Evolutionary conservation across 2,113 vertebrate genomes (phyloP).

Genomic region (Desmodus rotundus): DNA sequence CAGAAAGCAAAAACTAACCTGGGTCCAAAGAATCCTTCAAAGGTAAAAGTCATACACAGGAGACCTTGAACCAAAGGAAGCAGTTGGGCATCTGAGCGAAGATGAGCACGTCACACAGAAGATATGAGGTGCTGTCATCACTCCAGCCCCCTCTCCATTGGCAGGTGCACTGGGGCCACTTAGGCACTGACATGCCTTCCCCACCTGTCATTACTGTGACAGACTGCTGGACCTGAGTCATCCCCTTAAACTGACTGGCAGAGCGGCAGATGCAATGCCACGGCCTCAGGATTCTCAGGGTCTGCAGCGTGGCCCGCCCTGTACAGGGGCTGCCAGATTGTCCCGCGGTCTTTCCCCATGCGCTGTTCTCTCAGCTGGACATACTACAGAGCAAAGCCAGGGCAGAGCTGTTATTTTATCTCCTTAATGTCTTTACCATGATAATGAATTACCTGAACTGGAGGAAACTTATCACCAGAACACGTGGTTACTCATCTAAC

Average conservation of each 20-base stretch:
- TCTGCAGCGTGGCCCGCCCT: not conserved
- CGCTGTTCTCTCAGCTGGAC: not conserved
- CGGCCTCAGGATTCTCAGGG: not conserved
- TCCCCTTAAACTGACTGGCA: constrained; percentile 41
- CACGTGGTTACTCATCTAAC: not conserved
- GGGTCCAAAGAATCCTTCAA: not conserved
- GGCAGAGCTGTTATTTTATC: not conserved
- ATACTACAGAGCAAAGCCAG: not conserved
- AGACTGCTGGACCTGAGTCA: constrained; percentile 22
- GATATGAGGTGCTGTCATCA: not conserved
- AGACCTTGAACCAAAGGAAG: not conserved
- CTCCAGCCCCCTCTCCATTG: not conserved
- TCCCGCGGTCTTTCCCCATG: not conserved
- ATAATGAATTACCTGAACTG: not conserved
- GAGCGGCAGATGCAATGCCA: constrained; percentile 22
- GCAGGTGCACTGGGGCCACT: not conserved
- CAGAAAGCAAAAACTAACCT: not conserved
- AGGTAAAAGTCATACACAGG: not conserved
- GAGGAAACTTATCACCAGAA: not conserved
- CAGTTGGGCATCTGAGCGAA: not conserved
- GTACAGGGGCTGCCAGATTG: not conserved
- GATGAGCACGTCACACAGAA: not conserved
- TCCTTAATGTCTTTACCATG: not conserved
- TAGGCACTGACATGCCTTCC: not conserved
- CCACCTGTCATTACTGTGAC: not conserved